Evolutionary conservation across 92 coral and sea anemone genomes (phyloP).

Genomic region (Paragorgia papillata): DNA sequence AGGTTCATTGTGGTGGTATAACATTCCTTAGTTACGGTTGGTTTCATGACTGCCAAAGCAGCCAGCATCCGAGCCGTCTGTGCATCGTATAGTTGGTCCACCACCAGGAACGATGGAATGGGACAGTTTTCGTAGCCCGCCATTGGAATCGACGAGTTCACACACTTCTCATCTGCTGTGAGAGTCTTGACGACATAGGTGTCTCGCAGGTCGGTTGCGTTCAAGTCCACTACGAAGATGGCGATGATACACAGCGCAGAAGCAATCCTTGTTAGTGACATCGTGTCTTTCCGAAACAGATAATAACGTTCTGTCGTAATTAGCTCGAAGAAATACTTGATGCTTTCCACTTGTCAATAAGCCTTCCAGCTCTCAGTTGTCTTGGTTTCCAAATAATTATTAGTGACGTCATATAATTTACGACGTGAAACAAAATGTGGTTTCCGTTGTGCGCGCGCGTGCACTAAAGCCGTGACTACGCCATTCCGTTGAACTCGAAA

Average conservation of each 20-base stretch:
- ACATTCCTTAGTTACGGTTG: background rate
- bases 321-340: too few relatives aligned
- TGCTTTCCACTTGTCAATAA: too few relatives aligned
- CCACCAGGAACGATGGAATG: conserved; percentile 2
- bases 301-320: too few relatives aligned
- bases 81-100: background rate
- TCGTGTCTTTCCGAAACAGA: too few relatives aligned
- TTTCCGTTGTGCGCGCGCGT: too few relatives aligned
- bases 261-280: too few relatives aligned
- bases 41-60: background rate
- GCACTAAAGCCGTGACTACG: too few relatives aligned
- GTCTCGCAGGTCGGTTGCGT: background rate
- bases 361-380: too few relatives aligned
- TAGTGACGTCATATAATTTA: too few relatives aligned
- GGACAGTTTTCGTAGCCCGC: background rate
- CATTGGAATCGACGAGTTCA: background rate
- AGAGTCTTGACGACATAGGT: conserved; percentile 1
- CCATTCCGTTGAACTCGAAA: too few relatives aligned
- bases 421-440: too few relatives aligned
- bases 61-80: background rate
- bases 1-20: background rate
- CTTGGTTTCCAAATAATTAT: too few relatives aligned
- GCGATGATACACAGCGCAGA: background rate
- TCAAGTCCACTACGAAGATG: background rate
- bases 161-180: background rate